Evolutionary conservation across 2,113 vertebrate species (phyloP).

Genomic region (Riparia riparia): DNA sequence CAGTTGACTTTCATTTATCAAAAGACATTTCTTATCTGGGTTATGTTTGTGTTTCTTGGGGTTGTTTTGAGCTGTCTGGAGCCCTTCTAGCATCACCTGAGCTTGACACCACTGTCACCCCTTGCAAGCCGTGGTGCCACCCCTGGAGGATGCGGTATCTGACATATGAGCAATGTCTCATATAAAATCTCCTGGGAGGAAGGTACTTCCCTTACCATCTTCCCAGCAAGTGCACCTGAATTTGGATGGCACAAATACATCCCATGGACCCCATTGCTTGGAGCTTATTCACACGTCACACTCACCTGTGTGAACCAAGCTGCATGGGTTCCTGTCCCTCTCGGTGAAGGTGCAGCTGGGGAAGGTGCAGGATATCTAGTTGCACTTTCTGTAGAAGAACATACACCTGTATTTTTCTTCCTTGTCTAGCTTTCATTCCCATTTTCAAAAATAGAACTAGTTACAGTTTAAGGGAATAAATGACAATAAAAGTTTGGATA

Average conservation of each 20-base stretch:
- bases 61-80: not conserved
- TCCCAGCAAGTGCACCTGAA: not conserved
- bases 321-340: not conserved
- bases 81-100: not conserved
- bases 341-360: not conserved
- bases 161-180: not conserved
- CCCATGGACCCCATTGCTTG: not conserved
- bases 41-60: not conserved
- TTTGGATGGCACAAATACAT: not conserved
- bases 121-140: fast-evolving
- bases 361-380: not conserved
- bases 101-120: not conserved
- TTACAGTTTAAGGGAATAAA: not conserved
- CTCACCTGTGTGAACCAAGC: not conserved
- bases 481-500: not conserved
- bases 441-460: not conserved
- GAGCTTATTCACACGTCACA: not conserved
- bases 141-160: fast-evolving
- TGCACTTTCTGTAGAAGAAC: not conserved
- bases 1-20: not conserved
- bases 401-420: not conserved
- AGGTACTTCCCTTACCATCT: not conserved
- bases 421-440: not conserved
- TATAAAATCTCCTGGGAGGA: not conserved
- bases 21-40: not conserved